phyloP scores from a whole-genome alignment of 2,888 invertebrate species.

The Cylindroiulus punctatus region DNA sequence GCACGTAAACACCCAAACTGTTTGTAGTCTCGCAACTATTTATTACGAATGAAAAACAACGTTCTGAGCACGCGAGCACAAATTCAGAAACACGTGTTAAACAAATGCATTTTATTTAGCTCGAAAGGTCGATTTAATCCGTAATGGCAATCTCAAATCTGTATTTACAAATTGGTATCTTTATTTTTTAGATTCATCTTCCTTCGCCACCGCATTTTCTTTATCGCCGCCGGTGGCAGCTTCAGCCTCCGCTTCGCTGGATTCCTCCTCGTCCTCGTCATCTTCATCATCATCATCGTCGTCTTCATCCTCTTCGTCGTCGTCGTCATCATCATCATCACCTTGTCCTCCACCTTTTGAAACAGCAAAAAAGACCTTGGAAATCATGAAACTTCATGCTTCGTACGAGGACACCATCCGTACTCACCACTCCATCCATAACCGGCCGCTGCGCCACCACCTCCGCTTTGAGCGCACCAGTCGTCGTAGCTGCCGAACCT shows the following conservation, averaged over 20 bases:
- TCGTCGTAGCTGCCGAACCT: conserved; percentile 28
- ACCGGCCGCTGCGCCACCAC: neutral
- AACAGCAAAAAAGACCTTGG: too few relatives aligned
- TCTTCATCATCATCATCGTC: conserved; percentile 50
- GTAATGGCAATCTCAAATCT: neutral
- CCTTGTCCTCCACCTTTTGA: neutral
- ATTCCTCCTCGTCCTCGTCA: conserved; percentile 29
- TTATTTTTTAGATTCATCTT: neutral
- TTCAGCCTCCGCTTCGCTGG: conserved; percentile 31
- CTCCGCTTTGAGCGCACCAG: conserved; percentile 32
- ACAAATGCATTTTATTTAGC: neutral
- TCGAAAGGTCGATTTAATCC: neutral
- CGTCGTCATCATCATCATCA: conserved; percentile 49
- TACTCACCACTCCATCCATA: neutral
- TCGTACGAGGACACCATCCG: too few relatives aligned
- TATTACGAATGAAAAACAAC: too few relatives aligned
- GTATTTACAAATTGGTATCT: neutral
- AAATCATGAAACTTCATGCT: too few relatives aligned
- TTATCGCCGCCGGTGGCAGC: neutral
- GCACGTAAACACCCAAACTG: too few relatives aligned
- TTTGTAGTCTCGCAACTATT: too few relatives aligned
- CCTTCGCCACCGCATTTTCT: neutral
- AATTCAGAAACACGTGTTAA: too few relatives aligned
- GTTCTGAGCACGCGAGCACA: too few relatives aligned
- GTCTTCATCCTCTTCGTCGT: conserved; percentile 51